These are phyloP conservation scores for Acronicta aceris DNA, from an alignment of 2,888 invertebrate genomes.

Conservation along the genomic window DNA sequence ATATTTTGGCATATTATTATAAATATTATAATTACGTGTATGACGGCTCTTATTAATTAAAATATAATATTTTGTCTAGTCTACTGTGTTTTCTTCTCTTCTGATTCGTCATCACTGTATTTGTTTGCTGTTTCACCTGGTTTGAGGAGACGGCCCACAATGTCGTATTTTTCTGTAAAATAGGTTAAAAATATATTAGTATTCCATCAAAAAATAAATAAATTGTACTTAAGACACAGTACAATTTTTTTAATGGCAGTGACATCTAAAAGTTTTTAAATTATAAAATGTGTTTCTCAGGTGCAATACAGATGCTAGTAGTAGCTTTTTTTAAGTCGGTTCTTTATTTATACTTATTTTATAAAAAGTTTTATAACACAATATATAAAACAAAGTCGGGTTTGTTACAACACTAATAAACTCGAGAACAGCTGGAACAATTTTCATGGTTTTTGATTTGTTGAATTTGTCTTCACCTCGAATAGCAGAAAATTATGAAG, in stretches of 20 bases:
- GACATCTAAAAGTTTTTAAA: background rate
- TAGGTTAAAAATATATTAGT: conserved; percentile 11
- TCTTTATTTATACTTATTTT: background rate
- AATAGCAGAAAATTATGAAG: too few relatives aligned
- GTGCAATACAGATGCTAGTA: too few relatives aligned
- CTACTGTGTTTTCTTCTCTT: conserved; percentile 80
- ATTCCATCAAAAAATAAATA: too few relatives aligned
- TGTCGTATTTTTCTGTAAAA: conserved; percentile 84
- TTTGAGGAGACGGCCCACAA: conserved; percentile 81
- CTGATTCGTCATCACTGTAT: conserved; percentile 80
- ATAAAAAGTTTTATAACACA: background rate
- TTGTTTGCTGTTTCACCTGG: conserved; percentile 79
- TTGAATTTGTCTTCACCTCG: too few relatives aligned
- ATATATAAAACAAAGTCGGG: too few relatives aligned
- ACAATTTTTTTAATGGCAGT: background rate
- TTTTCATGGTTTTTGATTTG: too few relatives aligned
- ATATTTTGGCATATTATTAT: too few relatives aligned
- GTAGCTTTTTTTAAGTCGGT: too few relatives aligned
- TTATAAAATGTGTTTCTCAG: too few relatives aligned
- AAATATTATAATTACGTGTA: background rate
- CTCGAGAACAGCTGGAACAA: too few relatives aligned
- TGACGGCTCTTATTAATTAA: conserved; percentile 10
- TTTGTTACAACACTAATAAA: too few relatives aligned
- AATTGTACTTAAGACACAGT: too few relatives aligned
- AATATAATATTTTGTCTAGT: conserved; percentile 19